Conservation (phyloP, 92 coral and sea anemone genomes). For the Desmophyllum pertusum region DNA sequence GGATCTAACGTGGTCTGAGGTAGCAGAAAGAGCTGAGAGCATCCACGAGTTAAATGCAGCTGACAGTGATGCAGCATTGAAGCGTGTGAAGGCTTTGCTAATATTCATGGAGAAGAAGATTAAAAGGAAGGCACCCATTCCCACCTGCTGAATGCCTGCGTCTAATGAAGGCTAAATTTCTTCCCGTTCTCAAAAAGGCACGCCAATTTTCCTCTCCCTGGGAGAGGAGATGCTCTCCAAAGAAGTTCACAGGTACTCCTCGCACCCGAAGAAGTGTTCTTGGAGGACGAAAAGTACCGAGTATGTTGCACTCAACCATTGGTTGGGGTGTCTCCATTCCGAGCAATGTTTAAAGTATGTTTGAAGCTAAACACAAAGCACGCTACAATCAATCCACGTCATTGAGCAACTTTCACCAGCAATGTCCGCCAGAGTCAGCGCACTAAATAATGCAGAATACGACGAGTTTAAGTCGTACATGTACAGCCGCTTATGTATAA, state of each 20-base stretch:
- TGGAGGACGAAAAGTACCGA: constrained; percentile 32
- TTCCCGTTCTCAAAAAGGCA: not conserved
- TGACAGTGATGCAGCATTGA: too few relatives aligned
- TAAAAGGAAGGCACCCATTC: too few relatives aligned
- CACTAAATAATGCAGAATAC: not conserved
- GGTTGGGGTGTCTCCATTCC: constrained; percentile 32
- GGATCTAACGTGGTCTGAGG: constrained; percentile 70
- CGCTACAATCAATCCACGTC: constrained; percentile 22
- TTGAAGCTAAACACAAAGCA: constrained; percentile 28
- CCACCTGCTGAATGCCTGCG: too few relatives aligned
- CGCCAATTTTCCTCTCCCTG: constrained; percentile 46
- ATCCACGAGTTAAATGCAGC: too few relatives aligned
- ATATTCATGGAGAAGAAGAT: constrained; percentile 49
- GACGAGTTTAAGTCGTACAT: constrained; percentile 23
- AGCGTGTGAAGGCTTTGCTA: constrained; percentile 39
- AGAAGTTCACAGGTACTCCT: constrained; percentile 14
- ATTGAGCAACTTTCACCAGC: constrained; percentile 41
- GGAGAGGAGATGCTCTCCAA: constrained; percentile 62
- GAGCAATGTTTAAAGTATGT: constrained; percentile 8
- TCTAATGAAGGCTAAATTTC: too few relatives aligned
- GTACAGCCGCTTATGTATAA: too few relatives aligned
- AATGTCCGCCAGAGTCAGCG: constrained; percentile 2
- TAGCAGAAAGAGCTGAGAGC: too few relatives aligned
- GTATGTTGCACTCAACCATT: too few relatives aligned
- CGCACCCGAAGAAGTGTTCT: constrained; percentile 48